Base-by-base conservation (phyloP, 2,888 invertebrate genomes). In the Serripes groenlandicus region DNA sequence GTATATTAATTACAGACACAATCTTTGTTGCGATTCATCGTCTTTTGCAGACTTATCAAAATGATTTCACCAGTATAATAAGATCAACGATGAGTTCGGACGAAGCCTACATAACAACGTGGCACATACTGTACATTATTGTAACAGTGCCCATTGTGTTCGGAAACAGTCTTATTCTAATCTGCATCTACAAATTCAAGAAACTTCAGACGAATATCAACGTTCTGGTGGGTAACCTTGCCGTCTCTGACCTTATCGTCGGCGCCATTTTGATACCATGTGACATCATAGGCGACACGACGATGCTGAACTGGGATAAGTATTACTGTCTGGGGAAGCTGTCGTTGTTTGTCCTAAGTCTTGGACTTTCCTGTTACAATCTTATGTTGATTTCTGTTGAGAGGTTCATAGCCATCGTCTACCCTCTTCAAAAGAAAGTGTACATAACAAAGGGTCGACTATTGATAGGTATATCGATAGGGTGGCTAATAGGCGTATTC, bases 381-480 rank as follows among this genome's bases (percentile, higher is more conserved):
- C n/a, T 82, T 26, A 52, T 82, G 69, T 34, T 82, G 52, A 82
- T 82, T 32, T 82, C 82, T 26, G 69, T 75, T 15, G 82, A 82
- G 49, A 32, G 82, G 32, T 82, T 74, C 37, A 35, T 71, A 0
- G 60, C 70, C 1, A 82, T 82, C 18, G 71, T 62, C 5, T 82
- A 60, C 42, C 82, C 82, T 21, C n/a, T 82, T 23, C 34, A 26
- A 26, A 26, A 32, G 35, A 32, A 28, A 3, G 9, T n/a, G 21
- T 52, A 62, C 3, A 30, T 74, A 9, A 78, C 77, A 0, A 69
- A 52, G 0, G 21, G 21, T 3, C 54, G 62, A 54, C 37, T 82
- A 35, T 15, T 23, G 5, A 0, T 66, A 0, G 58, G 71, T 54
- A 66, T 82, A 3, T n/a, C 26, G 7, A n/a, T 78, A 5, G 82